Evolutionary conservation across 2,888 invertebrate genomes (phyloP), one percentile per base, ranked within the genome.

Genomic region (Drosophila putrida): DNA sequence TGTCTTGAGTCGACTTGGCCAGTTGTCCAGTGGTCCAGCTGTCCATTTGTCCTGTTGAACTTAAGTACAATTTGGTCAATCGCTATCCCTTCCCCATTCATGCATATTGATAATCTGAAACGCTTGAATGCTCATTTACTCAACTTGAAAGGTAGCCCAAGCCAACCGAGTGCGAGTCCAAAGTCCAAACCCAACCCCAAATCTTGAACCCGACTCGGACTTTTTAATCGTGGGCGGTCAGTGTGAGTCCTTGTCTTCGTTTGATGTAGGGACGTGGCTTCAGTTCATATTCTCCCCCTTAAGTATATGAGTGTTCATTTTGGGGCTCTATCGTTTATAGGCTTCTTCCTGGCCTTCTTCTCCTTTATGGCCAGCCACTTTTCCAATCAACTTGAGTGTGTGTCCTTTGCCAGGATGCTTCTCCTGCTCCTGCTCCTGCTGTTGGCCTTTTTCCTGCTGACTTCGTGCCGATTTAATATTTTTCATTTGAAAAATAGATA

Each of bases 91-190:
- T 15, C 8, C 43, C 35, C 35, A 69, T 64, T 54, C 83, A 75
- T 77, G 83, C 78, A 82, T 86, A 87, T 88, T 89, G 89, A 90
- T 90, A 90, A 90, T 90, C 90, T 87, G 78, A 78, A 84, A 80
- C 82, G 90, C 88, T 89, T 86, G 81, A 90, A 76, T 89, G 89
- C 71, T 78, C 85, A 89, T 88, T 90, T 82, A 86, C 80, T 88
- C 84, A 89, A 84, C 80, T 85, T 82, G 81, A 90, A 89, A 88
- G 78, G 78, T 78, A 80, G 63, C 65, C 76, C 43, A 15, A 54
- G 38, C 43, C 49, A 54, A 33, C 44, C 39, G 39, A 33, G 20
- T 20, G 20, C 20, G 20, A 20, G 20, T 20, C 20, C 20, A 3
- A 20, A 20, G 20, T 20, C 20, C 28, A 6, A 28, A 6, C 3